Conservation (phyloP, 1,140 invertebrate genomes). For the Hermetia illucens region DNA sequence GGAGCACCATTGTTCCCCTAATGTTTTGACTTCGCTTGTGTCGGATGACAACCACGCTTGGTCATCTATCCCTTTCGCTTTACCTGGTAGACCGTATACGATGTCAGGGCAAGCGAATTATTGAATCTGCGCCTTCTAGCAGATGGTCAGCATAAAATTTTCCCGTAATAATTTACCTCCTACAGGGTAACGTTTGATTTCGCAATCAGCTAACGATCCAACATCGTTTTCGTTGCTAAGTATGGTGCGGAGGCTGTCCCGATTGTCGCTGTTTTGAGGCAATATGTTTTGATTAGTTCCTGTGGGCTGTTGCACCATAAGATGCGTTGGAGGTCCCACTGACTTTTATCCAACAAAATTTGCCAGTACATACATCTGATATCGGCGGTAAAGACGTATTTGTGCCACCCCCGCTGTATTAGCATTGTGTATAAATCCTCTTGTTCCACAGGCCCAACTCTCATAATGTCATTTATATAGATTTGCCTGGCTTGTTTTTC, state of each 20-base stretch:
- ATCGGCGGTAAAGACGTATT: constrained; percentile 1
- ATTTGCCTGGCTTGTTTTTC: constrained; percentile 11
- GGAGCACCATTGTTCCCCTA: no score
- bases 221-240: no score
- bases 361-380: background rate
- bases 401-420: constrained; percentile 16
- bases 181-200: no score
- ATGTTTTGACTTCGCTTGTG: no score
- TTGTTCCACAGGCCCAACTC: constrained; percentile 20
- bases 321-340: constrained; percentile 18
- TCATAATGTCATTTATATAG: constrained; percentile 21
- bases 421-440: constrained; percentile 20
- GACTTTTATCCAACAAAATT: background rate
- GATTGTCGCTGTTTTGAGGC: constrained; percentile 20
- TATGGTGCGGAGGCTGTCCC: constrained; percentile 10
- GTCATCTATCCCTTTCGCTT: no score
- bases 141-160: no score
- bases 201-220: no score
- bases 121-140: no score
- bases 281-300: constrained; percentile 15
- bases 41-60: no score
- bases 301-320: constrained; percentile 14
- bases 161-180: no score
- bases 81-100: no score
- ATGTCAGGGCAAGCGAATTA: no score